Evolutionary conservation across 2,113 vertebrate genomes (phyloP).

Genomic region (Cochlearius cochlearius): DNA sequence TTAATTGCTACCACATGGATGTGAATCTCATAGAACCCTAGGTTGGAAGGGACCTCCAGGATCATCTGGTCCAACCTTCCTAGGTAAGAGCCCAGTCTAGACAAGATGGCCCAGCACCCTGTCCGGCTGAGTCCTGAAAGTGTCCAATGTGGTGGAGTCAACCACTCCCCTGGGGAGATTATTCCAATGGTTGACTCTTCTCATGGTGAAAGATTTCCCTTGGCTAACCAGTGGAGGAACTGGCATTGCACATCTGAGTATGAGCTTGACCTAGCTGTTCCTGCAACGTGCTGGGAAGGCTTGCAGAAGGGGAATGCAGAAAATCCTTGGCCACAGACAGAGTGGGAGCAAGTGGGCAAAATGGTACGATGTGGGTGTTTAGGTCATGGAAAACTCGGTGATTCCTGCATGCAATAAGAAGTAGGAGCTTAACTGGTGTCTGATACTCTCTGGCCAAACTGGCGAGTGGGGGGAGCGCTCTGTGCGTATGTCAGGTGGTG

Average conservation of each 20-base stretch:
- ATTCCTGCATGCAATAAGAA: background rate
- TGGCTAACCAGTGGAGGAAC: background rate
- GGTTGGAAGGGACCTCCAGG: too few relatives aligned
- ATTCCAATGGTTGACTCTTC: too few relatives aligned
- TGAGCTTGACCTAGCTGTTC: background rate
- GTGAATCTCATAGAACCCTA: too few relatives aligned
- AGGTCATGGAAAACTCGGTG: background rate
- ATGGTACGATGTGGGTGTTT: background rate
- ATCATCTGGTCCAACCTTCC: too few relatives aligned
- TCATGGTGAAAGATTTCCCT: too few relatives aligned
- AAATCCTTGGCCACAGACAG: background rate
- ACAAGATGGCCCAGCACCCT: too few relatives aligned
- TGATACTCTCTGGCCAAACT: background rate
- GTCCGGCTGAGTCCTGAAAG: too few relatives aligned
- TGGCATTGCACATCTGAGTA: background rate
- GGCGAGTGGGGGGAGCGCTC: background rate
- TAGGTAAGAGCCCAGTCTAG: too few relatives aligned
- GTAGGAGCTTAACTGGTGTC: background rate
- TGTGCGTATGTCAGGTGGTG: background rate
- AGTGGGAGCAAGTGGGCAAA: background rate
- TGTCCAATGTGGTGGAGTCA: too few relatives aligned
- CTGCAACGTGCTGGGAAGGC: background rate
- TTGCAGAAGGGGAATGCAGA: background rate
- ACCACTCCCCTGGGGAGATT: too few relatives aligned
- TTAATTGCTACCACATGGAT: background rate